Percentiles rank a stretch among this genome's conserved stretches.
These are phyloP conservation scores for Drosophila malerkotliana DNA, from an alignment of 1,140 invertebrate species.

Conservation along the genomic window DNA sequence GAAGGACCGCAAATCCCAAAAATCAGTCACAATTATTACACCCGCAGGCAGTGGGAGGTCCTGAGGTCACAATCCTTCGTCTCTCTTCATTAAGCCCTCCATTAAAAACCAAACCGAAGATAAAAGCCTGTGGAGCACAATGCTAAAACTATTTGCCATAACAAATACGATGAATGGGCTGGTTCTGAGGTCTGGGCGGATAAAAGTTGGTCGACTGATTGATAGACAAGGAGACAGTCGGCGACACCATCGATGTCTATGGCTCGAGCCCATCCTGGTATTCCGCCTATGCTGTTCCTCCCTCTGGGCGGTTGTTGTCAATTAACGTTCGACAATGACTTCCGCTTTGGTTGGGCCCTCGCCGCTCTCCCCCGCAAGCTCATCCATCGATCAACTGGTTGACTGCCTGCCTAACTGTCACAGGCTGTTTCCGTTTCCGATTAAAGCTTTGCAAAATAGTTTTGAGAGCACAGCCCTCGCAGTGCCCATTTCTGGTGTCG, in stretches of 20 bases:
- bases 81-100: conserved; percentile 72
- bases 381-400: conserved; percentile 73
- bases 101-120: conserved; percentile 61
- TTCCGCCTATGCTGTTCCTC: conserved; percentile 9
- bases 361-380: conserved; percentile 28
- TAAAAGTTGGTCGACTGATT: conserved; percentile 64
- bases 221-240: conserved; percentile 72
- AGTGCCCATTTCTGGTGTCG: conserved; percentile 3
- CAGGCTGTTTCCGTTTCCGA: conserved; percentile 79
- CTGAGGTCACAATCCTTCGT: conserved; percentile 23
- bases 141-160: conserved; percentile 77
- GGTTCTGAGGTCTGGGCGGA: conserved; percentile 11
- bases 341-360: conserved; percentile 73
- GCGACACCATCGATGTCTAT: conserved; percentile 68
- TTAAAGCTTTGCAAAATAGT: conserved; percentile 78
- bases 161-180: conserved; percentile 52
- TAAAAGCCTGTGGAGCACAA: conserved; percentile 44
- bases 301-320: conserved; percentile 57
- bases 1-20: conserved; percentile 46
- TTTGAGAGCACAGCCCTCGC: conserved; percentile 48
- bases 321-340: conserved; percentile 83
- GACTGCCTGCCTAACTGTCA: conserved; percentile 74
- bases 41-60: conserved; percentile 5
- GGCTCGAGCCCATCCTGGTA: conserved; percentile 29
- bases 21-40: conserved; percentile 75